These are phyloP conservation scores for Dicrurus megarhynchus DNA, from an alignment of 2,113 vertebrate species.

Conservation along the genomic window DNA sequence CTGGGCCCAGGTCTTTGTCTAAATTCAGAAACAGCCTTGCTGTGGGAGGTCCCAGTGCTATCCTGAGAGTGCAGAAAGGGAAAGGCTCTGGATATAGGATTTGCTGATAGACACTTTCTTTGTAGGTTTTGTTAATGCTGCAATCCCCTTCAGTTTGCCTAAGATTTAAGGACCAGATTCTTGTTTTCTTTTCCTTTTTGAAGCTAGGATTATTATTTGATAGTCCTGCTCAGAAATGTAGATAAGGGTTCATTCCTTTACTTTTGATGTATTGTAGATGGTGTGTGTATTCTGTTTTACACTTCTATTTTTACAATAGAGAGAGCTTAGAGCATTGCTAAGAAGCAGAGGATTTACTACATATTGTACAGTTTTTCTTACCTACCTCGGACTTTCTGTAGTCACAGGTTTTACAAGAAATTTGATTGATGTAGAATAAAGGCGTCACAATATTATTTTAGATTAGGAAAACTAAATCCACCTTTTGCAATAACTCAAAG, in stretches of 20 bases:
- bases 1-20: neutral
- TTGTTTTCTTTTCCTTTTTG: neutral
- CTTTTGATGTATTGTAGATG: neutral
- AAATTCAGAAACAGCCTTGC: neutral
- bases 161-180: neutral
- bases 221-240: conserved; percentile 3
- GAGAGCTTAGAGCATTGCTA: neutral
- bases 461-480: conserved; percentile 36
- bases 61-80: neutral
- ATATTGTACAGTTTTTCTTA: neutral
- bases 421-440: conserved; percentile 24
- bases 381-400: neutral
- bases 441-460: neutral
- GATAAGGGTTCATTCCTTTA: neutral
- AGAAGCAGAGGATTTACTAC: conserved; percentile 20
- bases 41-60: neutral
- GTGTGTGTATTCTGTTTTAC: neutral
- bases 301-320: neutral
- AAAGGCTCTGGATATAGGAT: neutral
- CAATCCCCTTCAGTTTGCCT: neutral
- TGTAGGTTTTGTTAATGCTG: neutral
- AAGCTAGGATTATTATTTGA: neutral
- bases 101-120: neutral
- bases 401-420: neutral
- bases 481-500: neutral